A percentile compares a stretch with the other conserved stretches of the same genome.
Conservation (phyloP, 2,113 vertebrate genomes). For the Steatornis caripensis region DNA sequence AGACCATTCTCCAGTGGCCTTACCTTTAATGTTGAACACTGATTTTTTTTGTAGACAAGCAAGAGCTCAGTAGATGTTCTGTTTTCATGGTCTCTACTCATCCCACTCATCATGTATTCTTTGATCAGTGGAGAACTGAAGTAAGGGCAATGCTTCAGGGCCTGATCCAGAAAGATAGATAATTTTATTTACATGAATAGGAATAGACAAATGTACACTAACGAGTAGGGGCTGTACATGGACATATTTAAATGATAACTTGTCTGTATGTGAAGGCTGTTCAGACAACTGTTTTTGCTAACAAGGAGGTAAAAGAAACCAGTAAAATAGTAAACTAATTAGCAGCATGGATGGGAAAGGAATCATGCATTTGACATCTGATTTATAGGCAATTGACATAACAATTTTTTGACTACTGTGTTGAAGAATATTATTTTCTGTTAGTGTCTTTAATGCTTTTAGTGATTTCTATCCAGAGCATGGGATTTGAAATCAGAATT, state of each 20-base stretch:
- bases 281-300: neutral
- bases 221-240: neutral
- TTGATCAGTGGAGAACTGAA: constrained; percentile 13
- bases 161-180: neutral
- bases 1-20: neutral
- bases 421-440: neutral
- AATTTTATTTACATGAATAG: neutral
- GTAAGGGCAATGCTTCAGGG: neutral
- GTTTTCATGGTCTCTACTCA: constrained; percentile 4
- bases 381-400: neutral
- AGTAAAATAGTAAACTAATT: neutral
- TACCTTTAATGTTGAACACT: constrained; percentile 14
- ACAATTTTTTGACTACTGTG: neutral
- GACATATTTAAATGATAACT: neutral
- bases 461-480: neutral
- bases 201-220: neutral
- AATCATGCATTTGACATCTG: neutral
- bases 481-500: neutral
- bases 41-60: neutral
- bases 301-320: neutral
- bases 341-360: neutral
- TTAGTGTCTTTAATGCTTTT: neutral
- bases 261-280: neutral
- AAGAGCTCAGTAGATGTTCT: neutral
- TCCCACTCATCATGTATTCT: neutral